Evolutionary conservation across 2,888 invertebrate species (phyloP).

Genomic region (Sipha maydis): DNA sequence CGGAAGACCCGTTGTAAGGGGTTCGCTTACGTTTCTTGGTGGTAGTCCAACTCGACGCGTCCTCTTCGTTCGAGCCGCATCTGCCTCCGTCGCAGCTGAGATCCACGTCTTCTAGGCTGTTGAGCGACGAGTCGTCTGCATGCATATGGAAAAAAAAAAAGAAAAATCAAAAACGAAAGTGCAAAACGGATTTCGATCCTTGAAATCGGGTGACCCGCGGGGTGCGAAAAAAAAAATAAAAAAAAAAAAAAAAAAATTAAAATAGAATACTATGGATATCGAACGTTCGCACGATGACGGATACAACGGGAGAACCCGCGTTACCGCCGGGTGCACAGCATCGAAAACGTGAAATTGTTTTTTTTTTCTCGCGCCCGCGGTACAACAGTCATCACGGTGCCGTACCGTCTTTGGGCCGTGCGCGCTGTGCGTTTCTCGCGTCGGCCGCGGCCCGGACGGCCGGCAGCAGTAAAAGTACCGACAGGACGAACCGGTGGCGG

Average conservation of each 20-base stretch:
- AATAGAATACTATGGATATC: too few relatives aligned
- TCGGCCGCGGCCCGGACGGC: neutral
- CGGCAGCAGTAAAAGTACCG: neutral
- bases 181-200: too few relatives aligned
- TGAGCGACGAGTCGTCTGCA: constrained; percentile 9
- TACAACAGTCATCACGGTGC: neutral
- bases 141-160: neutral
- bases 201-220: too few relatives aligned
- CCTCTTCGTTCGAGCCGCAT: constrained; percentile 2
- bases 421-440: neutral
- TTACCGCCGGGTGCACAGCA: too few relatives aligned
- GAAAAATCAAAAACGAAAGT: neutral
- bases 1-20: neutral
- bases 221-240: neutral
- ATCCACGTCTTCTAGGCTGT: constrained; percentile 45
- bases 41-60: constrained; percentile 18
- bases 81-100: constrained; percentile 44
- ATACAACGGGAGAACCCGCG: too few relatives aligned
- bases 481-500: constrained; percentile 56
- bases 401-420: constrained; percentile 30
- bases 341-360: too few relatives aligned
- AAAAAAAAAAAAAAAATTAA: too few relatives aligned
- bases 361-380: too few relatives aligned
- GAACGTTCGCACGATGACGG: too few relatives aligned
- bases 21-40: constrained; percentile 53